Base-by-base conservation (phyloP, 2,888 invertebrate genomes). In the Mesoligia furuncula region DNA sequence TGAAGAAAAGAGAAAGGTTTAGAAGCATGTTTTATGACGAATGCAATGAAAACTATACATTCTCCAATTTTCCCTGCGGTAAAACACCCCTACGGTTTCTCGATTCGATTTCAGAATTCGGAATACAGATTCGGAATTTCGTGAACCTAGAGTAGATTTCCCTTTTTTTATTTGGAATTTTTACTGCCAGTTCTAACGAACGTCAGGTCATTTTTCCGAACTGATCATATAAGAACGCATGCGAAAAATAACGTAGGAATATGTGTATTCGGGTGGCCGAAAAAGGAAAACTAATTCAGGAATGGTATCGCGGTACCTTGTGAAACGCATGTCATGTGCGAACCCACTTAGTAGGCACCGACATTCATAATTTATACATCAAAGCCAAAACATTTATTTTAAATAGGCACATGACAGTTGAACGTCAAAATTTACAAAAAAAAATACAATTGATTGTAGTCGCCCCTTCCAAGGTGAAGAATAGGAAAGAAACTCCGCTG, bases 1-100 rank as follows among this genome's bases (percentile, higher is more conserved):
- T 13, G 65, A 61, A 7, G 54, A 77, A 84, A 85, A 59, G 1
- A 20, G 0, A 45, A 45, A 31, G 1, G 9, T 64, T 20, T 42
- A 65, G 13, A n/a, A 20, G 17, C 15, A 36, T 74, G 9, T 45
- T 36, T 36, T 11, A 71, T n/a, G 66, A 36, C 17, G n/a, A 57
- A 54, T 36, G 17, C 24, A 51, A 17, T 36, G 11, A 17, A 68
- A 36, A 36, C 36, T 6, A 4, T 51, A 7, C 7, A 36, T 54
- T 36, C 3, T n/a, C 17, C 0, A 6, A n/a, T 69, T 57, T 36
- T 69, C 9, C 9, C 6, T 0, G 24, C 7, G 4, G n/a, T 17
- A 11, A 31, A 45, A 51, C 6, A 24, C 1, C 17, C 6, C 3
- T 68, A 17, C n/a, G n/a, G 17, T 57, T 69, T n/a, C 7, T n/a